Conservation (phyloP, 2,888 invertebrate species). For the Megaustenia siamemsis region DNA sequence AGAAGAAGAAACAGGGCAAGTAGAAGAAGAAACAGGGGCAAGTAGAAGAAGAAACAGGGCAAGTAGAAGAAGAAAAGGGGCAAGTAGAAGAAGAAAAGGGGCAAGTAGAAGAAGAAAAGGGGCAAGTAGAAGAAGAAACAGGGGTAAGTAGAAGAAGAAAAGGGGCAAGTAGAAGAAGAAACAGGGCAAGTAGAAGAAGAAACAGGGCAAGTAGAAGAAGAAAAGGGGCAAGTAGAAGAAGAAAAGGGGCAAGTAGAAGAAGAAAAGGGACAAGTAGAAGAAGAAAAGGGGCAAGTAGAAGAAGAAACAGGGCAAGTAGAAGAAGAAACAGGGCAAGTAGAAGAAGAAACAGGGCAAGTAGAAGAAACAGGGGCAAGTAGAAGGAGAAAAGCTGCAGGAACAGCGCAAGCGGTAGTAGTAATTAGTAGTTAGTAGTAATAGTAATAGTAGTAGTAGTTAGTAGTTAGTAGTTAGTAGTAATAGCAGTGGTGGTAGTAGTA, state of each 20-base stretch:
- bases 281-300: not conserved
- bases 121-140: no score
- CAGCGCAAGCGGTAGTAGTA: no score
- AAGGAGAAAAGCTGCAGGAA: not conserved
- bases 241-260: not conserved
- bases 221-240: not conserved
- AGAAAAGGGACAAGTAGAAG: not conserved
- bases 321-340: not conserved
- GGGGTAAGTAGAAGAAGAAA: no score
- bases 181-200: no score
- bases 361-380: no score
- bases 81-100: not conserved
- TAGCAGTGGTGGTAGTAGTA: no score
- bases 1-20: not conserved
- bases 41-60: not conserved
- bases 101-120: not conserved
- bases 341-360: not conserved
- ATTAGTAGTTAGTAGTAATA: no score
- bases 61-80: not conserved
- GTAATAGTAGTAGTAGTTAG: no score
- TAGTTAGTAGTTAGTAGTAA: no score
- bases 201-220: not conserved
- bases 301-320: not conserved
- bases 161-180: no score
- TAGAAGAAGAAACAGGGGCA: not conserved